Percentiles rank a stretch among this genome's conserved stretches.
These are phyloP conservation scores for Eupithecia dodoneata DNA, from an alignment of 2,888 invertebrate genomes.

Conservation along the genomic window DNA sequence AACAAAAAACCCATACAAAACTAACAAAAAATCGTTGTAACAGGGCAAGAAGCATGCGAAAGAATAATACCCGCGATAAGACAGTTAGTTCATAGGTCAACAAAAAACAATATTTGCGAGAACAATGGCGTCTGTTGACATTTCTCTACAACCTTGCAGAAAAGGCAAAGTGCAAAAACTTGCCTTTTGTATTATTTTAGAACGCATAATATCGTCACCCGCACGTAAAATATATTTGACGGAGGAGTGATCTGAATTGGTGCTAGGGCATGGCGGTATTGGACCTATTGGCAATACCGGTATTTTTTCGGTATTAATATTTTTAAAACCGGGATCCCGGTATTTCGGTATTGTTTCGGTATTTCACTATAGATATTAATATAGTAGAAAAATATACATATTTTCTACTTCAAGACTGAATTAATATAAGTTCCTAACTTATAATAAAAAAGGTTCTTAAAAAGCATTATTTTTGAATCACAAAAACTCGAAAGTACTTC, in stretches of 20 bases:
- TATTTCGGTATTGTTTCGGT: no score
- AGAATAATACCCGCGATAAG: neutral
- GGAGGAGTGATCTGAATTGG: neutral
- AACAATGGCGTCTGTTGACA: constrained; percentile 15
- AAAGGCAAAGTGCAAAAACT: neutral
- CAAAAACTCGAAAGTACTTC: no score
- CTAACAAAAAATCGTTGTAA: neutral
- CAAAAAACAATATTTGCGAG: constrained; percentile 4
- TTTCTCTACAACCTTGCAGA: constrained; percentile 7
- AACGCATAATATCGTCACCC: neutral
- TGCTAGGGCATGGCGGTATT: no score
- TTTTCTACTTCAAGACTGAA: no score
- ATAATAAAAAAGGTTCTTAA: no score
- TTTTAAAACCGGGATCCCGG: no score
- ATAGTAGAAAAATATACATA: no score
- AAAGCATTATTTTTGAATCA: no score
- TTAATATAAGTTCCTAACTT: no score
- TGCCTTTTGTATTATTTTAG: neutral
- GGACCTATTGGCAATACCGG: no score
- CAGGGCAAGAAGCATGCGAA: neutral
- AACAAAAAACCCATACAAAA: neutral
- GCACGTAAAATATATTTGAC: neutral
- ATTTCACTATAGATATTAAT: no score
- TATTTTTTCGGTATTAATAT: no score
- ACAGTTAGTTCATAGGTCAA: constrained; percentile 1